Conservation (phyloP, 2,113 vertebrate species). For the human region GRCh38 chr4:180136001-180136500, state of each 20-base stretch:
- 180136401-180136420: not conserved
- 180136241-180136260: not conserved
- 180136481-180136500: not conserved
- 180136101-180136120: not conserved
- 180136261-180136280: accelerated
- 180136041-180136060: not conserved
- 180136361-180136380: not conserved
- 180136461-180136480: not conserved
- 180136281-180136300: accelerated
- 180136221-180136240: accelerated
- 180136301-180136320: accelerated
- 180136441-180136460: not conserved
- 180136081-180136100: not conserved
- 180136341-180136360: not conserved
- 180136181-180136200: not conserved
- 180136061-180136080: not conserved
- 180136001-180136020: not conserved
- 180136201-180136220: no score
- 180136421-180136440: not conserved
- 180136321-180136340: not conserved
- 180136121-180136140: not conserved
- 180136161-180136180: not conserved
- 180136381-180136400: not conserved
- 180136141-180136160: not conserved
- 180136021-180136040: not conserved